Percentiles rank a stretch among this genome's conserved stretches.
These are phyloP conservation scores for Anadara kagoshimensis DNA, from an alignment of 1,140 invertebrate species.

Conservation along the genomic window DNA sequence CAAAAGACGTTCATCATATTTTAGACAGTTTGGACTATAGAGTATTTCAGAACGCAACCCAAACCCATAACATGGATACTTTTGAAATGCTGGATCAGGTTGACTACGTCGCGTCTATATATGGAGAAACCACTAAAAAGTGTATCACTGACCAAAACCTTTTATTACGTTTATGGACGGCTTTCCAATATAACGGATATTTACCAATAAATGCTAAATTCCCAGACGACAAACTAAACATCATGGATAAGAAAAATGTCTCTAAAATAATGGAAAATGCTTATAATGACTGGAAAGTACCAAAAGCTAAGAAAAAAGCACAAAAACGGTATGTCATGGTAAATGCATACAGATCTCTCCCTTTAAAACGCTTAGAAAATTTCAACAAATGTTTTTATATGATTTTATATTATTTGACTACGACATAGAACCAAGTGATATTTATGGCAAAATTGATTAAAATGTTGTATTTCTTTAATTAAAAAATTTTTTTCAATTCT, in stretches of 20 bases:
- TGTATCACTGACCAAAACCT: not conserved
- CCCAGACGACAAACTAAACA: not conserved
- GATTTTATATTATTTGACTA: slow-evolving; percentile 28
- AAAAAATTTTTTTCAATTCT: too few species aligned
- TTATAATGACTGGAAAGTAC: not conserved
- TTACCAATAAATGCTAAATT: not conserved
- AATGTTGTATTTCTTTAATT: too few species aligned
- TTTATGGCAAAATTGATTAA: not conserved
- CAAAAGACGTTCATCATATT: slow-evolving; percentile 26
- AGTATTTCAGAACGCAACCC: not conserved
- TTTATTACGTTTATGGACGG: slow-evolving; percentile 16
- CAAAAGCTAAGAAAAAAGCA: not conserved
- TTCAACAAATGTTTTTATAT: slow-evolving; percentile 5
- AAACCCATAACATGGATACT: not conserved
- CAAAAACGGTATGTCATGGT: not conserved
- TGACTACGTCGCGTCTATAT: not conserved
- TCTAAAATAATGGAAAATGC: not conserved
- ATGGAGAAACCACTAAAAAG: not conserved
- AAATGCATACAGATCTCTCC: slow-evolving; percentile 1
- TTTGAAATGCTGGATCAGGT: not conserved
- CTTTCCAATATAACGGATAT: slow-evolving; percentile 23
- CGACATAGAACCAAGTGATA: not conserved
- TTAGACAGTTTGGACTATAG: slow-evolving; percentile 8
- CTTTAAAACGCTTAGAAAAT: not conserved
- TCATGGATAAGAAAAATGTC: too few species aligned